Percentiles rank a stretch among this genome's conserved stretches.
These are phyloP conservation scores for Ariopsis seemanni DNA, from an alignment of 2,113 vertebrate species.

Conservation along the genomic window DNA sequence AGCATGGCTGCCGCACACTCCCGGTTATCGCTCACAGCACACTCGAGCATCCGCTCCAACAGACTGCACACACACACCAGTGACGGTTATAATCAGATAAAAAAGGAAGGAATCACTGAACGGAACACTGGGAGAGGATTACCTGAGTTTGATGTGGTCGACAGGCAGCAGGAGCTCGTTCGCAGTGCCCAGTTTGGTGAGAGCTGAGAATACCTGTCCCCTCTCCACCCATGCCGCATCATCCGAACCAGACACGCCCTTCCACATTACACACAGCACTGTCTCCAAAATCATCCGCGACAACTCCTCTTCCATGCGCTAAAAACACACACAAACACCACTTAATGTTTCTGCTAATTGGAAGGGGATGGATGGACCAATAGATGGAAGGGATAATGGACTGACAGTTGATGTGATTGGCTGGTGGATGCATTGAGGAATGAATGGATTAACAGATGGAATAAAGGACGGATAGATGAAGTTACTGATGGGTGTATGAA, in stretches of 20 bases:
- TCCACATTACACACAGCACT: conserved; percentile 88
- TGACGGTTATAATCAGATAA: background rate
- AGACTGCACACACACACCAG: conserved; percentile 71
- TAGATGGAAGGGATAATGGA: too few relatives aligned
- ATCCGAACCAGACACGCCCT: conserved; percentile 91
- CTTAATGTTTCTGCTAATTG: background rate
- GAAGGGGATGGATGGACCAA: background rate
- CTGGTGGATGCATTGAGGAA: background rate
- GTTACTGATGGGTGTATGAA: too few relatives aligned
- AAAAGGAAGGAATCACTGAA: background rate
- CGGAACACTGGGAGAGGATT: background rate
- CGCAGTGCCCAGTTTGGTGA: conserved; percentile 85
- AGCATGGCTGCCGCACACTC: conserved; percentile 80
- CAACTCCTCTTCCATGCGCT: conserved; percentile 86
- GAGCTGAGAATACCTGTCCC: conserved; percentile 94
- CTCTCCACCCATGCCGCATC: conserved; percentile 88
- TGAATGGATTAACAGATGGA: background rate
- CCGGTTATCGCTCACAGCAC: conserved; percentile 86
- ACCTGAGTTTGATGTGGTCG: conserved; percentile 93
- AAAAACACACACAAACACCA: conserved; percentile 22
- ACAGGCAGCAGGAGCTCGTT: conserved; percentile 86
- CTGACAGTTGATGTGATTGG: too few relatives aligned
- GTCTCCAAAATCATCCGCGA: conserved; percentile 84
- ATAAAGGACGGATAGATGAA: too few relatives aligned
- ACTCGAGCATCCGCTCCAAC: conserved; percentile 94